Evolutionary conservation across 2,113 vertebrate genomes (phyloP), one percentile per base, ranked within the genome.

Genomic region (Eubucco bourcierii): DNA sequence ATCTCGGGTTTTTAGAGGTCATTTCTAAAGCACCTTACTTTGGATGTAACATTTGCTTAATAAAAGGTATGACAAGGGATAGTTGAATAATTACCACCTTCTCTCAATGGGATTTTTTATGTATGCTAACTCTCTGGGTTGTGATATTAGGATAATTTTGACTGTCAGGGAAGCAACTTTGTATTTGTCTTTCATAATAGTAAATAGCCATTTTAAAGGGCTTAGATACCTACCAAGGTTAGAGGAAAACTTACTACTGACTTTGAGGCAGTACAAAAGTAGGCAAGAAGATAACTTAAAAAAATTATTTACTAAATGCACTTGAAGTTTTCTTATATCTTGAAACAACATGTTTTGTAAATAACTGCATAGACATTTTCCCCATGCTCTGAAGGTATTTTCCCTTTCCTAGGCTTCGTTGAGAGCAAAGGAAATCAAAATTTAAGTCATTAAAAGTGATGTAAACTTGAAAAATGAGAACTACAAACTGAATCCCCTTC

Each of bases 11-110:
- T 93, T 95, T 95, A 52, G 16, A 61, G 21, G 80, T 74, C 94
- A 3, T 23, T 50, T 75, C 58, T 89, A 85, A 90, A 81, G 12
- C 10, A 87, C 6, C 5, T 87, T 58, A 25, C 64, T 84, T 80
- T 28, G 29, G 10, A 39, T 65, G 13, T 12, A 90, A 85, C 20
- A 71, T 61, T 27, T 90, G 90, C 93, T 95, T 92, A 95, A 72
- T 82, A 90, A 86, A 93, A 78, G 79, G 12, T 55, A 87, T 66
- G 77, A 52, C 70, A 95, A 96, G 86, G 63, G 50, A 73, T 14
- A 78, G 28, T 34, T 94, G 50, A 95, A n/a, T 82, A 87, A 90
- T 75, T 94, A 90, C 13, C 33, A 58, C 41, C 15, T 84, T 65
- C 13, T 92, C 55, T 84, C 81, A 76, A 9, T 78, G 10, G 53